phyloP scores from a whole-genome alignment of 2,797 vertebrate genomes.

The Coreius guichenoti region DNA sequence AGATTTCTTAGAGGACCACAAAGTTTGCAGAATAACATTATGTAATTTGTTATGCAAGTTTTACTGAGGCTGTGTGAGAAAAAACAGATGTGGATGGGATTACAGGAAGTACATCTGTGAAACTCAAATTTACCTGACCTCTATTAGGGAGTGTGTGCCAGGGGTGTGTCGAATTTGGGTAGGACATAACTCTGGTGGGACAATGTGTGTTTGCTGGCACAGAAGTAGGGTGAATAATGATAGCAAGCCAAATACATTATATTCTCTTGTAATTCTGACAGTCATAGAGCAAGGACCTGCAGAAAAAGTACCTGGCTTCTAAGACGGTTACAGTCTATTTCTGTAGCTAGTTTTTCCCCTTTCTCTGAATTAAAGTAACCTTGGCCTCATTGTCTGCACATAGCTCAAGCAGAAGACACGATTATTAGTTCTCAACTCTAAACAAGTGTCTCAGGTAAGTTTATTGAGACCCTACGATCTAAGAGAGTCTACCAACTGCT shows the following conservation, averaged over 20 bases:
- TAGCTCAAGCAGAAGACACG: conserved; percentile 8
- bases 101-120: background rate
- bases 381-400: conserved; percentile 27
- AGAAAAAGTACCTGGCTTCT: background rate
- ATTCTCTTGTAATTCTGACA: background rate
- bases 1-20: background rate
- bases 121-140: conserved; percentile 11
- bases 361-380: conserved; percentile 13
- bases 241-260: background rate
- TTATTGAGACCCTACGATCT: background rate
- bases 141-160: background rate
- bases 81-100: background rate
- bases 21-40: background rate
- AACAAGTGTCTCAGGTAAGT: conserved; percentile 10
- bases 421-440: conserved; percentile 14
- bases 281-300: background rate
- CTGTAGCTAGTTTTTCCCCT: background rate
- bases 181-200: background rate
- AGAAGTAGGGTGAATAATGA: background rate
- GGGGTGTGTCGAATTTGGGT: conserved; percentile 6
- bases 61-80: background rate
- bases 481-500: conserved; percentile 9
- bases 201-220: conserved; percentile 34
- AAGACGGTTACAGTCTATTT: background rate
- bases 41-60: background rate